These are phyloP conservation scores for Megalops cyprinoides DNA, from an alignment of 2,797 vertebrate species.

Conservation along the genomic window DNA sequence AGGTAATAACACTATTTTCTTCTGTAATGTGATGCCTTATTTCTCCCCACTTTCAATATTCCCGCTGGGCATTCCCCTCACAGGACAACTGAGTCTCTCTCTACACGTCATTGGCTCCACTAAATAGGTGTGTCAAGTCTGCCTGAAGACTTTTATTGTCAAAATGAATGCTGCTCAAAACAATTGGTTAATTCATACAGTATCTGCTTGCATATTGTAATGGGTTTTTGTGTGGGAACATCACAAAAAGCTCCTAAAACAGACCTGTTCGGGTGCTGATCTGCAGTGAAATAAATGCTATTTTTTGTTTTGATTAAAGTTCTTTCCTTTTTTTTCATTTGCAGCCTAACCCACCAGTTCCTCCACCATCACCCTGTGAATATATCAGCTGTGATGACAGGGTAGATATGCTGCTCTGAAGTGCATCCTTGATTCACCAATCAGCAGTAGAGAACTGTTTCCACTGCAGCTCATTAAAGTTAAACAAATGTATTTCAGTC, in stretches of 20 bases:
- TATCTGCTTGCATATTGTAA: background rate
- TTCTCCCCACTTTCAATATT: background rate
- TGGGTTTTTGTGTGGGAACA: background rate
- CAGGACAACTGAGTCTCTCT: background rate
- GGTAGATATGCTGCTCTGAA: background rate
- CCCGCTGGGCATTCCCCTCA: background rate
- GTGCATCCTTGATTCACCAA: background rate
- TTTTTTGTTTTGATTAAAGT: background rate
- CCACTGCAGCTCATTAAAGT: background rate
- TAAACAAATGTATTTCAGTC: background rate
- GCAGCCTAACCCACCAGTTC: background rate
- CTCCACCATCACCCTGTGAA: background rate
- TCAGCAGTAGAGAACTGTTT: background rate
- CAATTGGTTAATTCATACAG: background rate
- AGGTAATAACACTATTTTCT: conserved; percentile 7
- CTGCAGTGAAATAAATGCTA: background rate
- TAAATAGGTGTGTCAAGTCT: background rate
- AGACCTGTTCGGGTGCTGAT: too few species aligned
- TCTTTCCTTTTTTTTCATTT: background rate
- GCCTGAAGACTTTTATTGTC: background rate
- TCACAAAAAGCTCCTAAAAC: too few species aligned
- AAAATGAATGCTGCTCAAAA: background rate
- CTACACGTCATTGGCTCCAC: background rate
- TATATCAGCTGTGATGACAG: background rate
- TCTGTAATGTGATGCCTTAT: background rate